Percentiles rank a stretch among this genome's conserved stretches.
These are phyloP conservation scores for Lycia hirtaria DNA, from an alignment of 2,888 invertebrate species.

Conservation along the genomic window DNA sequence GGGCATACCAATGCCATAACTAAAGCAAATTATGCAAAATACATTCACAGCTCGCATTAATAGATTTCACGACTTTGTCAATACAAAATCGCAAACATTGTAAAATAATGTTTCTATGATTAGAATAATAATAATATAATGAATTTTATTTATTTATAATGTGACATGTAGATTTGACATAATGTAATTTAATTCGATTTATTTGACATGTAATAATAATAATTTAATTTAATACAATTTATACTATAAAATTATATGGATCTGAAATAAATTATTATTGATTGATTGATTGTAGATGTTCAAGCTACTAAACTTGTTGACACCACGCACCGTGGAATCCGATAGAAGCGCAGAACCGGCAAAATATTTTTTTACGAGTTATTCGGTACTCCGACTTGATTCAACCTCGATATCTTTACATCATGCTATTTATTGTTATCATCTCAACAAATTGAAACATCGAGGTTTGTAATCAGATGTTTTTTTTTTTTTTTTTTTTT, in stretches of 20 bases:
- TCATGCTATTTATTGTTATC: constrained; percentile 6
- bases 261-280: no score
- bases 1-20: constrained; percentile 53
- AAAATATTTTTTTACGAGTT: constrained; percentile 6
- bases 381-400: not conserved
- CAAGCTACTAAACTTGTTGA: constrained; percentile 10
- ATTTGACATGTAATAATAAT: no score
- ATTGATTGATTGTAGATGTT: no score
- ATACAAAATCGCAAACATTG: not conserved
- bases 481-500: not conserved
- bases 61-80: constrained; percentile 18
- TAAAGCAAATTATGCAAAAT: constrained; percentile 45
- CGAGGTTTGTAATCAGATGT: not conserved
- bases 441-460: constrained; percentile 1
- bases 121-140: no score
- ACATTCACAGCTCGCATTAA: constrained; percentile 6
- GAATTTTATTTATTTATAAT: no score
- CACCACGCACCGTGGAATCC: not conserved
- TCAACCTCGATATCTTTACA: constrained; percentile 2
- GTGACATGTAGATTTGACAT: no score
- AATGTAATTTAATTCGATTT: no score
- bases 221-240: no score
- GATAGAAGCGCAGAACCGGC: not conserved
- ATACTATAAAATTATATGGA: no score
- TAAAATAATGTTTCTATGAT: no score